Evolutionary conservation across 2,888 invertebrate species (phyloP).

Genomic region (Flexamia atlantica): DNA sequence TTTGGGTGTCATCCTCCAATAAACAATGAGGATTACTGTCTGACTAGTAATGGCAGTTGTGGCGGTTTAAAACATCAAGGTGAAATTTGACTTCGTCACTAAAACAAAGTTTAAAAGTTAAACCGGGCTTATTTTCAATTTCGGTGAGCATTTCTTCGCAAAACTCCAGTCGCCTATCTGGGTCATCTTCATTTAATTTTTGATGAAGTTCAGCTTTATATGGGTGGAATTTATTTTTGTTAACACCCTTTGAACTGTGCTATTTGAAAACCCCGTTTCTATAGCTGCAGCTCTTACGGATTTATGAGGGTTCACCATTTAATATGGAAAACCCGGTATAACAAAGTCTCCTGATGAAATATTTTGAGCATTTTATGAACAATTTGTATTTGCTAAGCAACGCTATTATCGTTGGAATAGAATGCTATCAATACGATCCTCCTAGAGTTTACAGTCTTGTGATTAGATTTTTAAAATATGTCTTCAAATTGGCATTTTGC

Average conservation of each 20-base stretch:
- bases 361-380: no score
- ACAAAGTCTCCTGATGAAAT: no score
- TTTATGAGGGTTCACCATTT: no score
- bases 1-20: constrained; percentile 34
- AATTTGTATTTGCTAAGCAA: no score
- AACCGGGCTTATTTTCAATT: constrained; percentile 17
- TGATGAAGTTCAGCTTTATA: constrained; percentile 21
- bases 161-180: constrained; percentile 6
- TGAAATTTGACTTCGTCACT: constrained; percentile 26
- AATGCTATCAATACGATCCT: no score
- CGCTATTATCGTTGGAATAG: no score
- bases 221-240: constrained; percentile 39
- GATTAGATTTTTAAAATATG: no score
- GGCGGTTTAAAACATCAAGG: constrained; percentile 22
- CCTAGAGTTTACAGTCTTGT: no score
- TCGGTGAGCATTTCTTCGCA: constrained; percentile 7
- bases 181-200: constrained; percentile 25
- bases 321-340: no score
- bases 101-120: constrained; percentile 32
- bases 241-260: constrained; percentile 21
- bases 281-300: not conserved
- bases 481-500: no score
- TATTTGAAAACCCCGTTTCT: constrained; percentile 28
- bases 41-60: constrained; percentile 26
- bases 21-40: constrained; percentile 35